phyloP scores from a whole-genome alignment of 2,888 invertebrate genomes.

The Hypolimnas misippus region DNA sequence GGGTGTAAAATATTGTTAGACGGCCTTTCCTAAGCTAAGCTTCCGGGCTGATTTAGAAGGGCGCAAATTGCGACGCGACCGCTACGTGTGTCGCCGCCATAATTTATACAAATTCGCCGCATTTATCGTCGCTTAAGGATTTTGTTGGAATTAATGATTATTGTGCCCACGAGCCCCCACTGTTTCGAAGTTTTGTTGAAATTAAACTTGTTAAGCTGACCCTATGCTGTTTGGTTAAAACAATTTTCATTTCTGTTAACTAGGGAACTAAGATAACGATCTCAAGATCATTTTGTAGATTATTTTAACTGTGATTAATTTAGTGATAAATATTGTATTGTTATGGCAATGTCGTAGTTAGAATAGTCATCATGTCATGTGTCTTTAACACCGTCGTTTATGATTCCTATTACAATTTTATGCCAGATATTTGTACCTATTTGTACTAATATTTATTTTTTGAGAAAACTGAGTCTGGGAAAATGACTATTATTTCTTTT shows the following conservation, averaged over 20 bases:
- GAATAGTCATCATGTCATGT: too few species aligned
- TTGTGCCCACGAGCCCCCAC: conserved; percentile 11
- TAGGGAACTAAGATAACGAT: background rate
- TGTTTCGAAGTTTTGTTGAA: conserved; percentile 1
- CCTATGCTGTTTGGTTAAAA: too few species aligned
- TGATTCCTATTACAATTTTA: too few species aligned
- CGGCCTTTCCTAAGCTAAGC: conserved; percentile 39
- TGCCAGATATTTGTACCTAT: too few species aligned
- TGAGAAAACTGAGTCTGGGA: too few species aligned
- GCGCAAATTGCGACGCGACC: conserved; percentile 45
- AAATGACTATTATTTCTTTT: too few species aligned
- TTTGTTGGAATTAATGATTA: conserved; percentile 39
- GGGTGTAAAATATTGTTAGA: conserved; percentile 39
- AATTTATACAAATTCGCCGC: conserved; percentile 58
- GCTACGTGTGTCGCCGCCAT: conserved; percentile 46
- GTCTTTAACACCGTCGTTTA: too few species aligned
- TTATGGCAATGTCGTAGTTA: too few species aligned
- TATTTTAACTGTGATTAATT: background rate
- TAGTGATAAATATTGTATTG: too few species aligned
- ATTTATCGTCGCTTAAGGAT: conserved; percentile 49
- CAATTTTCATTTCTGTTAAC: background rate
- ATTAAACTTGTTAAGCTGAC: conserved; percentile 1
- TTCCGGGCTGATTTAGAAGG: conserved; percentile 51
- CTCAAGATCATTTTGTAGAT: background rate
- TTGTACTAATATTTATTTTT: too few species aligned